Evolutionary conservation across 2,113 vertebrate genomes (phyloP).

Genomic region (Mugil cephalus): DNA sequence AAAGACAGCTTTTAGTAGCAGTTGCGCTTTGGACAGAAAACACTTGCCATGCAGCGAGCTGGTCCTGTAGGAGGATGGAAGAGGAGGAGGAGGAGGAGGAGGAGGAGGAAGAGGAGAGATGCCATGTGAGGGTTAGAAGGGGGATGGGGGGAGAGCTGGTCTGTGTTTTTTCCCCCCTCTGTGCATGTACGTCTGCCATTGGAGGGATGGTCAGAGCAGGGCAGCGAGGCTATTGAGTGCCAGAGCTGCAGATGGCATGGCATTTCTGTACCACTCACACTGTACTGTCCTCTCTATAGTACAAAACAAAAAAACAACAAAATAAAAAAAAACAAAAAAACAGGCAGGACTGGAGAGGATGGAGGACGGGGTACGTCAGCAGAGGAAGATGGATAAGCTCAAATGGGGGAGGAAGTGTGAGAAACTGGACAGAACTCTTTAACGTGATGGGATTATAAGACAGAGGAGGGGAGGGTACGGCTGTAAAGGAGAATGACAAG

Average conservation of each 20-base stretch:
- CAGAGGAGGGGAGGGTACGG: slow-evolving; percentile 13
- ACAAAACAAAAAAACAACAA: no score
- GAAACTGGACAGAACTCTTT: slow-evolving; percentile 41
- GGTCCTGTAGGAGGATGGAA: slow-evolving; percentile 13
- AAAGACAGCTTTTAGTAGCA: slow-evolving; percentile 11
- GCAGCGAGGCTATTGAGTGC: slow-evolving; percentile 58
- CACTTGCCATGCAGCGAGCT: background rate
- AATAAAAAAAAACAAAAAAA: no score
- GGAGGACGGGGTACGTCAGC: slow-evolving; percentile 29
- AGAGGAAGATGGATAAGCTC: slow-evolving; percentile 16
- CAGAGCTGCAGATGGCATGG: slow-evolving; percentile 84
- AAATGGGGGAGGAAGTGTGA: slow-evolving; percentile 38
- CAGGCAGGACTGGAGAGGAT: no score
- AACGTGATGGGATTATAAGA: slow-evolving; percentile 53
- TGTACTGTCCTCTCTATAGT: slow-evolving; percentile 51
- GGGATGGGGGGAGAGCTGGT: slow-evolving; percentile 40
- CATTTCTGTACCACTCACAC: slow-evolving; percentile 68
- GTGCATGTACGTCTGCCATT: slow-evolving; percentile 47
- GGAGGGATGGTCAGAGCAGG: slow-evolving; percentile 47
- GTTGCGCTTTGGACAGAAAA: slow-evolving; percentile 15
- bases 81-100: slow-evolving; percentile 22
- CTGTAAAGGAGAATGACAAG: slow-evolving; percentile 19
- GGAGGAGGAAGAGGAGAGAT: slow-evolving; percentile 34
- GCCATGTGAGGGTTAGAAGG: slow-evolving; percentile 35
- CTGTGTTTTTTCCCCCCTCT: slow-evolving; percentile 50